These are phyloP conservation scores for Vimba vimba DNA, from an alignment of 2,113 vertebrate genomes.

Conservation along the genomic window DNA sequence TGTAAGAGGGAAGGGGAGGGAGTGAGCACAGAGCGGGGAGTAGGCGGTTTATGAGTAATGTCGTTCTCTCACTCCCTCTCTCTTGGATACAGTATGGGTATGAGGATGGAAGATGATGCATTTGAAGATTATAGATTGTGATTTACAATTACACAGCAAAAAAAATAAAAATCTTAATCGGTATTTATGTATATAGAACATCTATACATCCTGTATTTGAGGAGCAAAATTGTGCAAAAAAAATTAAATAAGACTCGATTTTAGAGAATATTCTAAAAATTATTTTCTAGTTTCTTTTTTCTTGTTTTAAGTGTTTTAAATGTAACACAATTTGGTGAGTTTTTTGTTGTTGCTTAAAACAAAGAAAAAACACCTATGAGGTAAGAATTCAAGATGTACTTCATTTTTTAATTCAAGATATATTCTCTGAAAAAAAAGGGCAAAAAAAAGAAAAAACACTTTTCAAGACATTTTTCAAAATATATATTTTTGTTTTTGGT, in stretches of 20 bases:
- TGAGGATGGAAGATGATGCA: constrained; percentile 18
- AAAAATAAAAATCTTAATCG: background rate
- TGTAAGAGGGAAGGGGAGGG: constrained; percentile 70
- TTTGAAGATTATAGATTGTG: constrained; percentile 1
- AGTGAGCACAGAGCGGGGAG: constrained; percentile 18
- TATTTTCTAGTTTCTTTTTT: too few species aligned
- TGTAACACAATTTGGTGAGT: background rate
- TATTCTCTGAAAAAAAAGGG: background rate
- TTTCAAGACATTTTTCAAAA: too few species aligned
- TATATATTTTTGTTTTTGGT: background rate
- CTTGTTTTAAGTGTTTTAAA: background rate
- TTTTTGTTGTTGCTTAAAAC: background rate
- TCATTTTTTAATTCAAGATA: background rate
- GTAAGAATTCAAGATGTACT: background rate
- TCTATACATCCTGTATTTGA: background rate
- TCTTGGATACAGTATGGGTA: constrained; percentile 14
- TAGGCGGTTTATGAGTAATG: constrained; percentile 64
- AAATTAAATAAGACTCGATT: too few species aligned
- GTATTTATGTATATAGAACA: background rate
- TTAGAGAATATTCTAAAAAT: too few species aligned
- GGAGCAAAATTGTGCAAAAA: background rate
- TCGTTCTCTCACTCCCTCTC: background rate
- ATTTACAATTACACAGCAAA: background rate
- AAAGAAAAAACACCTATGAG: background rate
- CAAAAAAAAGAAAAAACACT: background rate